phyloP scores from a whole-genome alignment of 2,888 invertebrate species.

The Trissoscelio sp. region DNA sequence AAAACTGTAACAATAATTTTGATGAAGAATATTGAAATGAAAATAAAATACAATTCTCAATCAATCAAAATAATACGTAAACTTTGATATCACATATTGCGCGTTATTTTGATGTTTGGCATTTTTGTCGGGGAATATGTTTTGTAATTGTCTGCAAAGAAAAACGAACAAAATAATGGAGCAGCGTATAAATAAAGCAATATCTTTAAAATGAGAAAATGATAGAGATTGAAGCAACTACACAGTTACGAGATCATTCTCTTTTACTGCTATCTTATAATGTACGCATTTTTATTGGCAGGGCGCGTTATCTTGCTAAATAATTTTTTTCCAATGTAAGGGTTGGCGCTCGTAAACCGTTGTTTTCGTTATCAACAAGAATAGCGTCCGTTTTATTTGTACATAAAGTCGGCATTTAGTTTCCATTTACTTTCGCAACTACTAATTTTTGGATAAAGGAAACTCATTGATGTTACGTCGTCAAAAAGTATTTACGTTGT shows the following conservation, averaged over 20 bases:
- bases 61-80: no score
- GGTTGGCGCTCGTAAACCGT: constrained; percentile 31
- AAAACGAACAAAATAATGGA: constrained; percentile 28
- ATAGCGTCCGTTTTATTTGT: constrained; percentile 42
- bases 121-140: neutral
- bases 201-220: constrained; percentile 36
- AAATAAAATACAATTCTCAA: no score
- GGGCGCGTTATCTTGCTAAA: constrained; percentile 44
- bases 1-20: no score
- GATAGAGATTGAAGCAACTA: constrained; percentile 39
- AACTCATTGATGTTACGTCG: constrained; percentile 19
- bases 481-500: constrained; percentile 40
- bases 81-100: no score
- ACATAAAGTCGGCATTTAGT: constrained; percentile 39
- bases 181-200: constrained; percentile 39
- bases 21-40: no score
- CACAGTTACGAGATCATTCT: constrained; percentile 47
- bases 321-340: constrained; percentile 37
- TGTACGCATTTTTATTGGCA: constrained; percentile 47
- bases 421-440: constrained; percentile 42
- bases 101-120: no score
- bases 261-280: constrained; percentile 46
- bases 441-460: constrained; percentile 46
- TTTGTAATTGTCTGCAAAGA: constrained; percentile 27
- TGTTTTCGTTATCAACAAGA: constrained; percentile 40